These are phyloP conservation scores for Dromiciops gliroides DNA, from an alignment of 2,113 vertebrate species.

Conservation along the genomic window DNA sequence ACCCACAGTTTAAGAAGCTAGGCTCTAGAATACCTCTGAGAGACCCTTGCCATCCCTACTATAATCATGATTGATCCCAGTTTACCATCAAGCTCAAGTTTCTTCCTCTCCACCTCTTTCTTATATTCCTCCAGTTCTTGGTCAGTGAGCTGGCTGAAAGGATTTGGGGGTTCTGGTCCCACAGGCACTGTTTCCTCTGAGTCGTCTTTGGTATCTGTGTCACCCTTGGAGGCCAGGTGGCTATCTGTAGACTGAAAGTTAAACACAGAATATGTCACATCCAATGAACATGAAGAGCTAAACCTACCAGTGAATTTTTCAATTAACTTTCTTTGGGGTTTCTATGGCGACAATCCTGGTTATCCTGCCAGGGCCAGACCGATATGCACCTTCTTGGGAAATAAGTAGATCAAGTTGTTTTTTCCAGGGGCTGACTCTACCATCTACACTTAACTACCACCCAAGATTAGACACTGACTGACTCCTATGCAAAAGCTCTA, in stretches of 20 bases:
- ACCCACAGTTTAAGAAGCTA: too few relatives aligned
- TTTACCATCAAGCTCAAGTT: slow-evolving; percentile 88
- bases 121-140: slow-evolving; percentile 97
- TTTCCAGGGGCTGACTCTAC: neutral
- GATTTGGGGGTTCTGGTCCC: slow-evolving; percentile 92
- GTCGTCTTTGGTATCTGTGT: slow-evolving; percentile 76
- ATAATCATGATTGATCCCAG: accelerated
- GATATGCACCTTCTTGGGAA: slow-evolving; percentile 59
- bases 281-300: neutral
- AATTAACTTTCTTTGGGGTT: slow-evolving; percentile 50
- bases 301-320: slow-evolving; percentile 24
- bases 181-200: slow-evolving; percentile 75
- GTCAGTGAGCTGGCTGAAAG: slow-evolving; percentile 97
- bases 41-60: neutral
- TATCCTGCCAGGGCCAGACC: slow-evolving; percentile 49
- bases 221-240: slow-evolving; percentile 79
- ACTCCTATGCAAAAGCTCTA: slow-evolving; percentile 29
- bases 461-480: slow-evolving; percentile 26
- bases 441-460: neutral
- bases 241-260: slow-evolving; percentile 90
- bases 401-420: slow-evolving; percentile 28
- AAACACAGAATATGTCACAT: slow-evolving; percentile 61
- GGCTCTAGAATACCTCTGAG: neutral
- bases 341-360: slow-evolving; percentile 41
- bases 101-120: slow-evolving; percentile 96